phyloP scores from a whole-genome alignment of 2,888 invertebrate genomes.

The Carabus problematicus region DNA sequence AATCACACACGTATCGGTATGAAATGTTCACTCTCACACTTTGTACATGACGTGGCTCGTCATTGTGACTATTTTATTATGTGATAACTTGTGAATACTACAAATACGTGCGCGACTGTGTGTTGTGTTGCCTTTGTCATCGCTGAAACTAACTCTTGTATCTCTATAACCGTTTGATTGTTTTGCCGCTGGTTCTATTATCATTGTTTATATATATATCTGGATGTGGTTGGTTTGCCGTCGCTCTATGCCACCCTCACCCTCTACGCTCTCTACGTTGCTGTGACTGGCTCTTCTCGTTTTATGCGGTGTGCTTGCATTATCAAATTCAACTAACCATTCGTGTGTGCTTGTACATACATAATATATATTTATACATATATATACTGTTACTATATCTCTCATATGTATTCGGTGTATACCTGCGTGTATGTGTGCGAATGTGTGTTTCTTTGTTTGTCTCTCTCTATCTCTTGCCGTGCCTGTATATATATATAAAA shows the following conservation, averaged over 20 bases:
- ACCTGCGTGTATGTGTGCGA: slow-evolving; percentile 5
- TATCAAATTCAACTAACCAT: slow-evolving; percentile 10
- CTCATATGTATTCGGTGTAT: too few relatives aligned
- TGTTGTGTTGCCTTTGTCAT: slow-evolving; percentile 41
- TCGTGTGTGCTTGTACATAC: slow-evolving; percentile 22
- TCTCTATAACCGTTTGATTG: slow-evolving; percentile 30
- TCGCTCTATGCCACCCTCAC: too few relatives aligned
- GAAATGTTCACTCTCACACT: slow-evolving; percentile 4
- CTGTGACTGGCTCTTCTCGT: slow-evolving; percentile 27
- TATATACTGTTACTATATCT: too few relatives aligned
- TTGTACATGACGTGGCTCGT: background rate
- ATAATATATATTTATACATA: too few relatives aligned
- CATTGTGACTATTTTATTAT: background rate
- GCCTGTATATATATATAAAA: too few relatives aligned
- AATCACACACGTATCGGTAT: too few relatives aligned
- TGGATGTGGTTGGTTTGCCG: slow-evolving; percentile 37
- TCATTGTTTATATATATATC: slow-evolving; percentile 28
- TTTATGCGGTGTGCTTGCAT: slow-evolving; percentile 36
- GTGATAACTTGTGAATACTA: slow-evolving; percentile 23
- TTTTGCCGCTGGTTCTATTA: slow-evolving; percentile 32
- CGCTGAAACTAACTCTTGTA: slow-evolving; percentile 40
- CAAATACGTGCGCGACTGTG: slow-evolving; percentile 31
- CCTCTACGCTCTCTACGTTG: slow-evolving; percentile 16
- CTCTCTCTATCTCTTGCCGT: slow-evolving; percentile 32
- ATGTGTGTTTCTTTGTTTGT: slow-evolving; percentile 25